Evolutionary conservation across 2,797 vertebrate species (phyloP).

Genomic region (Spizella passerina): DNA sequence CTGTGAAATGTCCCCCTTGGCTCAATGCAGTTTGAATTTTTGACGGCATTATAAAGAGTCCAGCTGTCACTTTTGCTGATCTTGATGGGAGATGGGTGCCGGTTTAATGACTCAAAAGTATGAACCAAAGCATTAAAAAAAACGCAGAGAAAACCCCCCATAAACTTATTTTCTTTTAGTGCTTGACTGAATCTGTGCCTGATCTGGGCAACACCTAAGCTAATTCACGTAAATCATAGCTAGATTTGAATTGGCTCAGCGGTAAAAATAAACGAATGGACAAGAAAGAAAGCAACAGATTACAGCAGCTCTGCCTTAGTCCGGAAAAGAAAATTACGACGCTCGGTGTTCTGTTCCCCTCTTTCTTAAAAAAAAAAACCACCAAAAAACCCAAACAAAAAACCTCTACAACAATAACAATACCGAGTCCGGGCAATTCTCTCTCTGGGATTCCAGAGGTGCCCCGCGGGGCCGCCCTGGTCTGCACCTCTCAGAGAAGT

Average conservation of each 20-base stretch:
- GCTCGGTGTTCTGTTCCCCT: background rate
- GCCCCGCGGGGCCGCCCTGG: background rate
- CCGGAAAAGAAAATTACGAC: background rate
- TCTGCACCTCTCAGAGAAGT: background rate
- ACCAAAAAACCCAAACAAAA: background rate
- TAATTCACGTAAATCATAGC: background rate
- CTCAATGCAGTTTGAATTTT: constrained; percentile 60
- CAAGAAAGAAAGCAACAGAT: background rate
- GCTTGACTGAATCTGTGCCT: background rate
- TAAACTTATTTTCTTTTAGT: background rate
- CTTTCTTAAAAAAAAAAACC: background rate
- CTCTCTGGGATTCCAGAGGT: background rate
- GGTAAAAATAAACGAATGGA: background rate
- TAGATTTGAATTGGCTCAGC: background rate
- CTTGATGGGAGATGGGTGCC: constrained; percentile 53
- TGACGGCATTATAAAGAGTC: constrained; percentile 58
- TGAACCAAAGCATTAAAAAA: constrained; percentile 5
- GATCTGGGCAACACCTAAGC: background rate
- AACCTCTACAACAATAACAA: background rate
- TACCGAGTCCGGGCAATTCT: background rate
- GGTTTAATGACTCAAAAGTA: constrained; percentile 54
- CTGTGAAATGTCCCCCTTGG: constrained; percentile 62
- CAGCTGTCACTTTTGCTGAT: constrained; percentile 67
- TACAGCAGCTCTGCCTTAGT: background rate
- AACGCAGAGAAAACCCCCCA: accelerated